phyloP scores from a whole-genome alignment of 2,797 vertebrate species.

The Columba guinea region DNA sequence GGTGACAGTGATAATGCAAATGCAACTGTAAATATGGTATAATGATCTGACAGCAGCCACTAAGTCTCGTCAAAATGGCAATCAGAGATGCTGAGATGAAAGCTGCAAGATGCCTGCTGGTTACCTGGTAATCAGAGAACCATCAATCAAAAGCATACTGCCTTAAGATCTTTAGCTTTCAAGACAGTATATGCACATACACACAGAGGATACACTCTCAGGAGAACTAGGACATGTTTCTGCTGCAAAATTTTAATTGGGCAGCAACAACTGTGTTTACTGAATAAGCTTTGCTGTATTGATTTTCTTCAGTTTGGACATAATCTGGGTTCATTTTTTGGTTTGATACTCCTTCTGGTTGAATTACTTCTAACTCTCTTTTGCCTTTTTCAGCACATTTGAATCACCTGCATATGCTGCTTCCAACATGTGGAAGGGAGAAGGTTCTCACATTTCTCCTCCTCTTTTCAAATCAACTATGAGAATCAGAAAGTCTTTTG shows the following conservation, averaged over 20 bases:
- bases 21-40: not conserved
- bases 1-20: not conserved
- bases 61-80: not conserved
- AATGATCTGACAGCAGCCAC: not conserved
- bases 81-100: not conserved
- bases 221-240: not conserved
- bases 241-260: not conserved
- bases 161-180: not conserved
- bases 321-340: not conserved
- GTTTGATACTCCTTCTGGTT: not conserved
- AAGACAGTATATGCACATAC: not conserved
- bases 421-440: not conserved
- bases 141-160: not conserved
- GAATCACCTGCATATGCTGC: rapidly evolving
- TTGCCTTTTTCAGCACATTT: not conserved
- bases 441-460: not conserved
- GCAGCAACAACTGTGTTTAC: not conserved
- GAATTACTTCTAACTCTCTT: not conserved
- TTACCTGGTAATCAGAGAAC: constrained; percentile 1
- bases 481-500: not conserved
- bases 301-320: not conserved
- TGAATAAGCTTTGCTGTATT: not conserved
- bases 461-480: not conserved
- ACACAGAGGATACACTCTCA: not conserved
- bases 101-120: not conserved